phyloP scores from a whole-genome alignment of 2,797 vertebrate genomes.

The Rhinophrynus dorsalis region DNA sequence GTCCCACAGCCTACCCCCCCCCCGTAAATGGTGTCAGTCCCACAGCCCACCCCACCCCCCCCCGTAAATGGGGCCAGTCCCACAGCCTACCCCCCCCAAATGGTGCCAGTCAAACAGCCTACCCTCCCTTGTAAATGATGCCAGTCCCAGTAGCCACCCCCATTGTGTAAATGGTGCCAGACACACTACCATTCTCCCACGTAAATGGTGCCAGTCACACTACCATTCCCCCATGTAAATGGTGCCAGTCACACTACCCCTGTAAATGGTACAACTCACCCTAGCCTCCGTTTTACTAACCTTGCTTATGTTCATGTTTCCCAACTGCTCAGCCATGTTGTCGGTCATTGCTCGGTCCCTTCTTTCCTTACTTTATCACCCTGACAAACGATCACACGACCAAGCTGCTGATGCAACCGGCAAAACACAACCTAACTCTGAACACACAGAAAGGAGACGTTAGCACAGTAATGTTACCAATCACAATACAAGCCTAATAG shows the following conservation, averaged over 20 bases:
- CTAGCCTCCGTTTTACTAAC: background rate
- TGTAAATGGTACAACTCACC: too few relatives aligned
- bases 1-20: too few relatives aligned
- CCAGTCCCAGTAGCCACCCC: too few relatives aligned
- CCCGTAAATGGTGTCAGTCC: background rate
- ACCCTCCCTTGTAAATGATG: too few relatives aligned
- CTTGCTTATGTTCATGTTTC: conserved; percentile 1
- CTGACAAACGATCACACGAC: background rate
- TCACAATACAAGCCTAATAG: background rate
- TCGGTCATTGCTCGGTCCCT: background rate
- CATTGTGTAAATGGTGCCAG: too few relatives aligned
- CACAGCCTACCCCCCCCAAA: too few relatives aligned
- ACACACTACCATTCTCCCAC: too few relatives aligned
- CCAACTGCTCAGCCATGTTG: background rate
- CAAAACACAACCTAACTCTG: background rate
- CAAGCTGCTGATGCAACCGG: conserved; percentile 25
- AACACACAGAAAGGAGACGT: background rate
- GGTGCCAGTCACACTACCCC: too few relatives aligned
- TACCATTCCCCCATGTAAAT: background rate
- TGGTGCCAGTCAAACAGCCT: too few relatives aligned
- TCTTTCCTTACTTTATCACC: background rate
- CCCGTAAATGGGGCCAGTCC: too few relatives aligned
- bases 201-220: too few relatives aligned
- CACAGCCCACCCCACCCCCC: too few relatives aligned
- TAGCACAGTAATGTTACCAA: background rate